Evolutionary conservation across 2,113 vertebrate species (phyloP).

Genomic region (Notothenia rossii): DNA sequence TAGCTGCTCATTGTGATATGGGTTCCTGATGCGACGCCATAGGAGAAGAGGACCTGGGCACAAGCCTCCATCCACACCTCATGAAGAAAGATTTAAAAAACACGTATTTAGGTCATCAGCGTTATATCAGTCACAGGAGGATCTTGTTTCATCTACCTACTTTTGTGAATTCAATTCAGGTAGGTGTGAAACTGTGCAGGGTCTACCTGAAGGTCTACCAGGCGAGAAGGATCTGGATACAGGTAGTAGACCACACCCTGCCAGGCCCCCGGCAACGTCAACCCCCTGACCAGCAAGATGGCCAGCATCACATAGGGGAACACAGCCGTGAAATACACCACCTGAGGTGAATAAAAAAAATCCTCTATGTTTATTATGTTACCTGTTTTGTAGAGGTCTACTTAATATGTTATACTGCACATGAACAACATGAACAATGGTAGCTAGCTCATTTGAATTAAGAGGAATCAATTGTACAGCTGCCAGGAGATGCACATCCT

Average conservation of each 20-base stretch:
- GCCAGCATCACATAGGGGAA: constrained; percentile 58
- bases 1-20: constrained; percentile 53
- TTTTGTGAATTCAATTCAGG: not conserved
- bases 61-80: constrained; percentile 63
- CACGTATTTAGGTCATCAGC: not conserved
- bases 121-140: not conserved
- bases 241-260: constrained; percentile 54
- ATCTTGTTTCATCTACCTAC: not conserved
- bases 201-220: constrained; percentile 48
- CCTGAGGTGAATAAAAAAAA: constrained; percentile 22
- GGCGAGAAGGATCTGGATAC: constrained; percentile 50
- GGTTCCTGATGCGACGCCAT: constrained; percentile 41
- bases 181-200: not conserved
- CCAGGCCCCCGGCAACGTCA: constrained; percentile 62
- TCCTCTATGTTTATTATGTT: too few species aligned
- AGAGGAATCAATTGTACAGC: too few species aligned
- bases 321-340: constrained; percentile 57
- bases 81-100: not conserved
- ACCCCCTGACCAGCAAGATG: constrained; percentile 51
- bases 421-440: too few species aligned
- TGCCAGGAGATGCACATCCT: too few species aligned
- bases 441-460: too few species aligned
- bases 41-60: constrained; percentile 60
- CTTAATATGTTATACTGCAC: too few species aligned
- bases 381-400: too few species aligned